Percentiles rank a stretch among this genome's conserved stretches.
phyloP scores from a whole-genome alignment of 2,888 invertebrate genomes.

The Leptinotarsa peninsularis region DNA sequence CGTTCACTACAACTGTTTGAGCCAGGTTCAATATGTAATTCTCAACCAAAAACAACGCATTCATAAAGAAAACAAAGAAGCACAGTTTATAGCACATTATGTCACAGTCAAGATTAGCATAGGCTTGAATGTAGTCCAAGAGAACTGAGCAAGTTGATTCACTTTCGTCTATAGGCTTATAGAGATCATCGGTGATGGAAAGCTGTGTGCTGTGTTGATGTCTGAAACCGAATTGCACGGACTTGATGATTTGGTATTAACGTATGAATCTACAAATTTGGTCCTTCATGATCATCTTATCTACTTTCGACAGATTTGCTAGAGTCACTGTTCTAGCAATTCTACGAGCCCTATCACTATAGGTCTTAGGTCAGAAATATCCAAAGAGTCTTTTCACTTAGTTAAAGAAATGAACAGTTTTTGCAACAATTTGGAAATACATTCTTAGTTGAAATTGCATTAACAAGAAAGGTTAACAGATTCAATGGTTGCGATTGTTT shows the following conservation, averaged over 20 bases:
- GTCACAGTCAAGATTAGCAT: neutral
- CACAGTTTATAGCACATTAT: neutral
- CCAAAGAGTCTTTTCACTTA: neutral
- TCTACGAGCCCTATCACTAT: neutral
- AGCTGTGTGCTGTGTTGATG: neutral
- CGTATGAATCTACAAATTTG: neutral
- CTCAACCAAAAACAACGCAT: neutral
- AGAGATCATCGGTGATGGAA: neutral
- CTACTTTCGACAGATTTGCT: neutral
- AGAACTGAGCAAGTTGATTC: neutral
- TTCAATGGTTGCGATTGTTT: neutral
- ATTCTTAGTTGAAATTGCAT: neutral
- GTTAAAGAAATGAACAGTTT: neutral
- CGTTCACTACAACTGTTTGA: neutral
- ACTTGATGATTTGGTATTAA: neutral
- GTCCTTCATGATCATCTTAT: neutral
- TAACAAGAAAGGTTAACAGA: neutral
- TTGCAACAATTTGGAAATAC: neutral
- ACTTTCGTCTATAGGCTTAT: neutral
- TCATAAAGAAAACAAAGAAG: neutral
- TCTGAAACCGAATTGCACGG: neutral
- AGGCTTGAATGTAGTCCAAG: neutral
- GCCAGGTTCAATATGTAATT: neutral
- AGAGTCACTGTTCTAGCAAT: neutral
- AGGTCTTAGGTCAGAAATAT: neutral